Base-by-base conservation (phyloP, 2,888 invertebrate species). In the Prosopocoilus inquinatus region DNA sequence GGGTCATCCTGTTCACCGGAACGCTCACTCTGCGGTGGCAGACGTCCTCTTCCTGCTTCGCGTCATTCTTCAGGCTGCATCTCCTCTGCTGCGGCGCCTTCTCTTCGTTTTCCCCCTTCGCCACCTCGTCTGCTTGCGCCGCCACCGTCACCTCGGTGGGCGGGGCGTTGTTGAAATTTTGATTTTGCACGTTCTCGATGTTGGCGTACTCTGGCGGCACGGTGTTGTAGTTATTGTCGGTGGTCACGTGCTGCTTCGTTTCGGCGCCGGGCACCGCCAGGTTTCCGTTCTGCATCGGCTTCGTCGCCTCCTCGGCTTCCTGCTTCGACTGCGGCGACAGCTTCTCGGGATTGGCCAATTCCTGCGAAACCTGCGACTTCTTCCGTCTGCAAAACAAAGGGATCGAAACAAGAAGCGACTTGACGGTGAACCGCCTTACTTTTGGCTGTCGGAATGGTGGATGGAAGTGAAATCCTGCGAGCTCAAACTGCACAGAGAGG, bases 401-500 rank as follows among this genome's bases (percentile, higher is more conserved):
- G 9, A 20, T 38, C 11, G 1, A 12, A 36, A 4, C 2, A 12
- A 11, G 3, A 3, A 36, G 5, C 2, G 3, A 36, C 9, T 34
- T 34, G 34, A 9, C 34, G 34, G 9, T 38, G 3, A 5, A 12
- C 12, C 11, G 11, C 46, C 67, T 65, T 66, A 74, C 75, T 73
- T 75, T 63, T 77, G 75, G 55, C 81, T 82, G 61, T 82, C 82
- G 2, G 79, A 78, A 64, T 79, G 81, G 60, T 81, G 81, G 61
- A 82, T 74, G 20, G 81, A 80, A 9, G 79, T 76, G 36, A 80
- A 79, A 50, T 82, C 81, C 60, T 80, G 81, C 1, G 82, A 81
- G 57, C 87, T 88, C 3, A 88, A 79, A 63, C 88, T 88, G 73
- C 88, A 88, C 34, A 88, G 81, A 0, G 88, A 88, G 5, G 88